Evolutionary conservation across 1,140 invertebrate genomes (phyloP).

Genomic region (Pseudobourletiella spinata): DNA sequence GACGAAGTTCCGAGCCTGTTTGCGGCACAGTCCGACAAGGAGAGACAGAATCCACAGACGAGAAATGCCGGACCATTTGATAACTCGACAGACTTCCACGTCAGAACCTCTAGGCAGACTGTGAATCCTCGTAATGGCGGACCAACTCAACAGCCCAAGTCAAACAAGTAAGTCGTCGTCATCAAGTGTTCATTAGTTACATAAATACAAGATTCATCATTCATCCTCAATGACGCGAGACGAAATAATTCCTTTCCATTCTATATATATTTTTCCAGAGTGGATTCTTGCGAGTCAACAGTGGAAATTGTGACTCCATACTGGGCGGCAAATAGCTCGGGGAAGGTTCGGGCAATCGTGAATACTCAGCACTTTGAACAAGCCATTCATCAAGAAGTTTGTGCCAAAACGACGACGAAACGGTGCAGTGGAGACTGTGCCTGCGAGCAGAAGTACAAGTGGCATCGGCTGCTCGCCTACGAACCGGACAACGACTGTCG

Average conservation of each 20-base stretch:
- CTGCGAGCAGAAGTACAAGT: conserved; percentile 82
- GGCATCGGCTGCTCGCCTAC: conserved; percentile 77
- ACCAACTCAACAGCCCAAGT: conserved; percentile 33
- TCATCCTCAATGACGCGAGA: no score
- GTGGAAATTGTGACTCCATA: conserved; percentile 89
- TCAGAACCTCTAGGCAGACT: conserved; percentile 29
- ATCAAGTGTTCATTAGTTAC: not conserved
- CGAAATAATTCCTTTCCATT: no score
- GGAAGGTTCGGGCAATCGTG: conserved; percentile 80
- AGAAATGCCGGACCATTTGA: no score
- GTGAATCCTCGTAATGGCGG: conserved; percentile 33
- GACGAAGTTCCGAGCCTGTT: conserved; percentile 29
- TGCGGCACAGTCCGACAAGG: no score
- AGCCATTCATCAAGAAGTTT: conserved; percentile 89
- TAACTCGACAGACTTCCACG: not conserved
- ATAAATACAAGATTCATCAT: not conserved
- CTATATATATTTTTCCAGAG: conserved; percentile 48
- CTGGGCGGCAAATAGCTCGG: conserved; percentile 84
- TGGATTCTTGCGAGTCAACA: conserved; percentile 82
- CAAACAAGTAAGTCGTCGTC: conserved; percentile 31
- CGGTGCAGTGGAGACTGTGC: conserved; percentile 73
- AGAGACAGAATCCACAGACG: no score
- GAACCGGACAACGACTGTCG: conserved; percentile 88
- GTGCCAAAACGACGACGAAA: conserved; percentile 70
- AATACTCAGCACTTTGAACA: conserved; percentile 92